phyloP scores from a whole-genome alignment of 2,797 vertebrate species.

The Ptychobarbus kaznakovi region DNA sequence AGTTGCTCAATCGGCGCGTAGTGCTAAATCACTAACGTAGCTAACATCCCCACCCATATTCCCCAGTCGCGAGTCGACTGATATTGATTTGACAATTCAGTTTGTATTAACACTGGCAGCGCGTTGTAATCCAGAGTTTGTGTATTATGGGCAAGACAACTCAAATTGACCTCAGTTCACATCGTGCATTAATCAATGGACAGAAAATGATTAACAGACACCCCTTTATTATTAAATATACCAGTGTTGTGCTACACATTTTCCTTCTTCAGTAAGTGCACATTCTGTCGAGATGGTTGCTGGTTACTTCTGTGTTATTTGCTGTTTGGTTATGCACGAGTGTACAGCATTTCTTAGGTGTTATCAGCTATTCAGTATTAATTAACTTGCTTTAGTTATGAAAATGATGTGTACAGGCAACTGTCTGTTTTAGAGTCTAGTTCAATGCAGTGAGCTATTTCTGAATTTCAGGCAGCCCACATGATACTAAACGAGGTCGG shows the following conservation, averaged over 20 bases:
- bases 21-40: slow-evolving; percentile 32
- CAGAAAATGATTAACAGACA: not conserved
- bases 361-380: not conserved
- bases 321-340: not conserved
- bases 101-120: not conserved
- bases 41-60: slow-evolving; percentile 62
- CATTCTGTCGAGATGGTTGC: not conserved
- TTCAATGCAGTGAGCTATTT: not conserved
- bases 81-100: not conserved
- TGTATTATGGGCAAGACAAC: not conserved
- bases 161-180: not conserved
- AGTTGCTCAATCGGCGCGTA: not conserved
- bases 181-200: not conserved
- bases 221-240: not conserved
- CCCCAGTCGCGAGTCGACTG: slow-evolving; percentile 57
- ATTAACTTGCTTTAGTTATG: not conserved
- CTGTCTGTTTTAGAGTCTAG: not conserved
- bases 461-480: not conserved
- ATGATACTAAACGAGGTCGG: slow-evolving; percentile 1
- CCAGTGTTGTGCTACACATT: slow-evolving; percentile 29
- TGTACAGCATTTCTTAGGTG: not conserved
- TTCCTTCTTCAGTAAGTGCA: slow-evolving; percentile 32
- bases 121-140: not conserved
- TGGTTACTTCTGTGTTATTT: not conserved
- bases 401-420: not conserved